Evolutionary conservation across 2,113 vertebrate genomes (phyloP), one percentile per base, ranked within the genome.

Genomic region (Emydura subglobosa): DNA sequence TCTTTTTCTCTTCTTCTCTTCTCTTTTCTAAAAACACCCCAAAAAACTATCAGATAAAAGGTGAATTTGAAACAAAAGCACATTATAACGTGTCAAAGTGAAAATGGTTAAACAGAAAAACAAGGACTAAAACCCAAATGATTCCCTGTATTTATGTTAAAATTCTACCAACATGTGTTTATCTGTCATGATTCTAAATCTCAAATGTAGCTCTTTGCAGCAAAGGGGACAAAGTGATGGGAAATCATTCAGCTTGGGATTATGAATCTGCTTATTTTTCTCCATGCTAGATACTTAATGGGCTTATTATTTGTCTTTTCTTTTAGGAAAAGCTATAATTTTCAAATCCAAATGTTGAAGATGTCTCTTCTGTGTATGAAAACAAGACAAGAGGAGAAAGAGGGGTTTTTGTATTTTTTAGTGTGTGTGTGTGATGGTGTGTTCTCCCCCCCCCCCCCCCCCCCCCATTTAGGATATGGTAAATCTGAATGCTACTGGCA

Each of bases 311-410:
- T 92, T 92, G 4, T 76, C 10, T 65, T 89, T 93, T 4, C 49
- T 34, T 78, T 84, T 19, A 61, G 11, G 5, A 13, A 76, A 83
- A 93, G 50, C 8, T 44, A 50, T 39, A 29, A 76, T 82, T 94
- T 95, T 90, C 27, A 90, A 31, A 87, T 53, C 10, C 2, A 83
- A 79, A 85, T 85, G 21, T 85, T 83, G 34, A 79, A 81, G 12
- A 8, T 54, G 6, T 80, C 5, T 82, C 5, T 9, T 68, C 2
- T 54, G 13, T 47, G 13, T 72, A 72, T 47, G 24, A 79, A 50
- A 87, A 61, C 13, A 39, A 79, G 12, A 44, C 5, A 57, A 57
- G 24, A 29, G n/a, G 3, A 85, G 10, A 74, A 80, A 31, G 39
- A 53, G 5, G 4, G 34, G 7, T 5, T 16, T 16, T 65, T 31